Conservation (phyloP, 1,140 invertebrate genomes). For the Ips nitidus region DNA sequence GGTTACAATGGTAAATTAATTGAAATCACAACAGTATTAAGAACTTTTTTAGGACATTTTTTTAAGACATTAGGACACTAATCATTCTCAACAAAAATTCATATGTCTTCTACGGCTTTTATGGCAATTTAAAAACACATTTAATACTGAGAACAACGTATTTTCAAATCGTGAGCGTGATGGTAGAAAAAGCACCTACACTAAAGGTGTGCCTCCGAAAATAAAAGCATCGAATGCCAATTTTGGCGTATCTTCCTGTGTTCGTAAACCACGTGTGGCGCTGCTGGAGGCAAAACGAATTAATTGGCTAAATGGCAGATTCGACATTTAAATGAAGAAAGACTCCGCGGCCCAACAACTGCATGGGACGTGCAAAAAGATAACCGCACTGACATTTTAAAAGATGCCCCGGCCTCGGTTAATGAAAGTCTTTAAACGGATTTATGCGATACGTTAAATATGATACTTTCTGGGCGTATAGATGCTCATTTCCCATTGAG, state of each 20-base stretch:
- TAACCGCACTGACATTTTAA: constrained; percentile 30
- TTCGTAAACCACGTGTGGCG: constrained; percentile 36
- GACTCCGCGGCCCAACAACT: constrained; percentile 19
- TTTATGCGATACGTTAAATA: constrained; percentile 22
- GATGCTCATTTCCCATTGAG: not conserved
- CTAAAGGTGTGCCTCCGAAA: not conserved
- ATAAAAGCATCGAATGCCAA: not conserved
- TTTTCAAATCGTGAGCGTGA: too few species aligned
- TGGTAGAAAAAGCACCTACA: not conserved
- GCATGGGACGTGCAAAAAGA: constrained; percentile 24
- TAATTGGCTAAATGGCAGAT: constrained; percentile 36
- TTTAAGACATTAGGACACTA: too few species aligned
- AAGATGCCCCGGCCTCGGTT: constrained; percentile 22
- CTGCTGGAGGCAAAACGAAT: constrained; percentile 36
- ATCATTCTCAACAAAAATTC: too few species aligned
- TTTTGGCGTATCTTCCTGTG: constrained; percentile 14
- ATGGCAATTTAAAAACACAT: too few species aligned
- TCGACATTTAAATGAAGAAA: constrained; percentile 38
- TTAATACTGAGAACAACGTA: too few species aligned
- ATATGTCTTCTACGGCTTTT: too few species aligned
- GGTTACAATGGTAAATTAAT: too few species aligned
- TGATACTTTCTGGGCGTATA: not conserved
- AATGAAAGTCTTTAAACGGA: constrained; percentile 32
- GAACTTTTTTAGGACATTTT: too few species aligned
- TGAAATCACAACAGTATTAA: too few species aligned